A percentile compares a stretch with the other conserved stretches of the same genome.
phyloP scores from a whole-genome alignment of 2,113 vertebrate genomes.

The Connochaetes taurinus region DNA sequence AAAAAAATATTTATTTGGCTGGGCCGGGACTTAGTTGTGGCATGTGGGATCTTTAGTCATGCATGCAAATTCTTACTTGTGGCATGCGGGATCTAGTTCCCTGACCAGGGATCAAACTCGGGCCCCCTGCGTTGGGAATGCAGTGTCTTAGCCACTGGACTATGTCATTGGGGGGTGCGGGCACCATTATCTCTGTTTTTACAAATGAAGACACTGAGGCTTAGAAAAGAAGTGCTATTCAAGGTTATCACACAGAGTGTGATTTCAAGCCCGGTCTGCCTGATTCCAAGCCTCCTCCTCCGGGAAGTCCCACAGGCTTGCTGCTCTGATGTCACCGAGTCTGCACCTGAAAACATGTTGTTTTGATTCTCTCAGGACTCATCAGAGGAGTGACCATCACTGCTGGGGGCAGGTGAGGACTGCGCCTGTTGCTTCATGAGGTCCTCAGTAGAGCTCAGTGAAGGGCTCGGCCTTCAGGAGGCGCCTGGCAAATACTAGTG shows the following conservation, averaged over 20 bases:
- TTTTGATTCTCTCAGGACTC: not conserved
- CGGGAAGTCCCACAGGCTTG: not conserved
- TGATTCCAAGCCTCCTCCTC: not conserved
- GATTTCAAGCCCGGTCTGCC: not conserved
- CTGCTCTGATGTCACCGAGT: not conserved
- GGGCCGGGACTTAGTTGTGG: not conserved
- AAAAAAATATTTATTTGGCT: not conserved
- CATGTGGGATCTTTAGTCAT: not conserved
- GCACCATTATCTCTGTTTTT: not conserved
- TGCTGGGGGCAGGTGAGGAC: not conserved
- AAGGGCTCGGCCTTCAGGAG: not conserved
- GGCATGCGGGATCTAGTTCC: not conserved
- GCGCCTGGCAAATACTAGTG: not conserved
- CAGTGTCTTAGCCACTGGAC: not conserved
- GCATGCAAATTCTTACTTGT: not conserved
- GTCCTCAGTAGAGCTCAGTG: not conserved
- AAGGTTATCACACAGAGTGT: fast-evolving
- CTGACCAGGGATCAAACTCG: not conserved
- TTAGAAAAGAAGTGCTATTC: not conserved
- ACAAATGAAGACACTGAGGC: not conserved
- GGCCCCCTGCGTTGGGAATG: fast-evolving
- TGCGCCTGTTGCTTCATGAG: not conserved
- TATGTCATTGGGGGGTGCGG: fast-evolving
- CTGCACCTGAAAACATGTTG: not conserved
- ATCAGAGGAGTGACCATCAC: not conserved